Base-by-base conservation (phyloP, 2,888 invertebrate genomes). In the Brachycybe producta region DNA sequence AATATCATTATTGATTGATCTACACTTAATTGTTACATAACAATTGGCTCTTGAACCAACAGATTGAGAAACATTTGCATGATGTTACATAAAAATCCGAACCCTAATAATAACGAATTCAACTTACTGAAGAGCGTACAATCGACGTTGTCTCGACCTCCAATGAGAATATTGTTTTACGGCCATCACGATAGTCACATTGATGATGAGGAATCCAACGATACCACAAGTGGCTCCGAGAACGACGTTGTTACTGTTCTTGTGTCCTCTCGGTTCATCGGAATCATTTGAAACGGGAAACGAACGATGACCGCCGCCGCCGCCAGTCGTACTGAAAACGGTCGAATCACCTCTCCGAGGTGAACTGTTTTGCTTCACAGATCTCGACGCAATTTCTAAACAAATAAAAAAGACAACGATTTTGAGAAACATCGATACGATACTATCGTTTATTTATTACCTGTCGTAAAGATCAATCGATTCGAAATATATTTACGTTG, bases 151-250 rank as follows among this genome's bases (percentile, higher is more conserved):
- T 32, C 59, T 52, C 44, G 57, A 57, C 40, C 59, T 50, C 36
- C 58, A 53, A 42, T 58, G 58, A 7, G 60, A 60, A 52, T 60
- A 61, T 40, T 58, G 57, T 30, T 59, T 23, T n/a, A 61, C 59
- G 32, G 54, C 60, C 55, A 61, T 57, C 17, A 60, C 61, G 23
- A 61, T 57, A 13, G 61, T 61, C n/a, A 61, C 57, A 54, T 61
- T 61, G 43, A 61, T 61, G 40, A 61, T 61, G 19, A 61, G 55
- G 51, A 61, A 61, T 2, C 61, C 61, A 17, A 61, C 58, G 36
- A 61, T 58, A 15, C 61, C 61, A 44, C 61, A 61, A 23, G 58
- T 57, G 5, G 59, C 60, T 32, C 61, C 61, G 15, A 49, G 26
- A 11, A 52, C 49, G 30, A 52, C 49, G 19, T 52, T 52, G 19